A percentile compares a stretch with the other conserved stretches of the same genome.
Evolutionary conservation across 2,888 invertebrate species (phyloP).

Genomic region (Rotaria socialis): DNA sequence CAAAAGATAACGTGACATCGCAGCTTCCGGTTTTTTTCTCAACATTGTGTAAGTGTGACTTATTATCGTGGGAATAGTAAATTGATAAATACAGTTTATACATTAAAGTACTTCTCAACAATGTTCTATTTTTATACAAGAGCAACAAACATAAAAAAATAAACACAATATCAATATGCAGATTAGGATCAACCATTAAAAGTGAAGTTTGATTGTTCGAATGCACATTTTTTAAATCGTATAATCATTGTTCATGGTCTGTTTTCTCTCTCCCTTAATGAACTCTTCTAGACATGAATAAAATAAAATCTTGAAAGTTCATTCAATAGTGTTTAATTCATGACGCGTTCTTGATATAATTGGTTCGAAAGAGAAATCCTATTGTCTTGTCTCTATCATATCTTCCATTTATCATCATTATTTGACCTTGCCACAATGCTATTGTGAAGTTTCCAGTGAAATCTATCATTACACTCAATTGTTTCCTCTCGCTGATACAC

Average conservation of each 20-base stretch:
- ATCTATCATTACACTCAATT: not conserved
- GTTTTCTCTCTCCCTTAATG: not conserved
- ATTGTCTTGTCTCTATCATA: not conserved
- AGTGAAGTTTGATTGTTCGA: not conserved
- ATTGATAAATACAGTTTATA: too few relatives aligned
- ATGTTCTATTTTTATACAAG: too few relatives aligned
- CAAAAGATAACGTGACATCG: not conserved
- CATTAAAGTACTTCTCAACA: too few relatives aligned
- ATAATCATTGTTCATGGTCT: not conserved
- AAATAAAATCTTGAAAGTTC: not conserved
- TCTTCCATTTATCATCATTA: not conserved
- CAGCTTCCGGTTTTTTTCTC: not conserved
- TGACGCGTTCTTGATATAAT: too few relatives aligned
- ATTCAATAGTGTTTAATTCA: not conserved
- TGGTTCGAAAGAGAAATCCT: too few relatives aligned
- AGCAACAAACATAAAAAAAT: too few relatives aligned
- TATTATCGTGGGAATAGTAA: not conserved
- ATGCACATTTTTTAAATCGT: not conserved
- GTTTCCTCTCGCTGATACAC: not conserved
- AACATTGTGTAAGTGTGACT: not conserved
- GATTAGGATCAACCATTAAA: too few relatives aligned
- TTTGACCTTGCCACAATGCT: not conserved
- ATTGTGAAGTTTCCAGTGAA: slow-evolving; percentile 3
- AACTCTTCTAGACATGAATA: not conserved
- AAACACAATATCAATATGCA: too few relatives aligned